A percentile compares a stretch with the other conserved stretches of the same genome.
These are phyloP conservation scores for Centropus unirufus DNA, from an alignment of 2,113 vertebrate genomes.

Conservation along the genomic window DNA sequence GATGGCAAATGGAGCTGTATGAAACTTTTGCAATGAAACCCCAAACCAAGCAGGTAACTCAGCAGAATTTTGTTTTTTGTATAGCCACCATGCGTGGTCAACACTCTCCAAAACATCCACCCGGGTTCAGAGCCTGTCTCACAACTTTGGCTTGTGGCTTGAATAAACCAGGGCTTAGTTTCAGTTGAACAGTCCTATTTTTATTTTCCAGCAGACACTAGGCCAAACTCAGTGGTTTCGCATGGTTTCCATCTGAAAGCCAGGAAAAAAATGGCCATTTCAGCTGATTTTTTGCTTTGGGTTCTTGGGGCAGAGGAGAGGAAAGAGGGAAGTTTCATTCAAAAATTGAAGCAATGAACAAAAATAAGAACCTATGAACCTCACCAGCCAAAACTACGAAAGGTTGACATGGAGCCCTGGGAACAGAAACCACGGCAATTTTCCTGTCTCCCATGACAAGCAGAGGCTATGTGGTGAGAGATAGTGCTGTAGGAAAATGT, in stretches of 20 bases:
- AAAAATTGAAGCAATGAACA: constrained; percentile 18
- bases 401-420: constrained; percentile 47
- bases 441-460: constrained; percentile 58
- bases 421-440: constrained; percentile 58
- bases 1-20: neutral
- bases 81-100: neutral
- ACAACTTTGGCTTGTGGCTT: constrained; percentile 57
- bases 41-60: constrained; percentile 33
- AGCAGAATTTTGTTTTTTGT: constrained; percentile 32
- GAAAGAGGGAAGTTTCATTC: constrained; percentile 43
- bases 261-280: constrained; percentile 37
- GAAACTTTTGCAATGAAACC: neutral
- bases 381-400: constrained; percentile 36
- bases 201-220: constrained; percentile 41
- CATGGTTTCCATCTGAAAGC: constrained; percentile 51
- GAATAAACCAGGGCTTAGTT: constrained; percentile 36
- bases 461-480: constrained; percentile 34
- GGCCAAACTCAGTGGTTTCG: constrained; percentile 59
- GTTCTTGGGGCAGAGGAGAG: constrained; percentile 28
- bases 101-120: constrained; percentile 24
- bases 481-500: neutral
- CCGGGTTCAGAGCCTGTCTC: constrained; percentile 22
- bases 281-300: constrained; percentile 54
- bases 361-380: constrained; percentile 1
- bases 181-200: constrained; percentile 25